Evolutionary conservation across 2,113 vertebrate genomes (phyloP).

Genomic region (Otolemur garnettii): DNA sequence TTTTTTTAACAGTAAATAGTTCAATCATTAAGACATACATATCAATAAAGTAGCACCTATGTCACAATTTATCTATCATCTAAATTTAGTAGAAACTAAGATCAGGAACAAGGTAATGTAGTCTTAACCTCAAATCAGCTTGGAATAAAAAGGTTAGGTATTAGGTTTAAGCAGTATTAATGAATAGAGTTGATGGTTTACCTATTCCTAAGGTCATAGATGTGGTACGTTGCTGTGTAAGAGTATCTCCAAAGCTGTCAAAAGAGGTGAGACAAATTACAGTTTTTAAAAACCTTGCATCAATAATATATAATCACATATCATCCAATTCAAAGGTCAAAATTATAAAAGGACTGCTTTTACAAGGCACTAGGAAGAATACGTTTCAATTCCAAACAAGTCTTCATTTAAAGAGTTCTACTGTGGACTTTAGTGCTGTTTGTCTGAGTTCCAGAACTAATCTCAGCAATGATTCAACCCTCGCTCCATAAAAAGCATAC

Average conservation of each 20-base stretch:
- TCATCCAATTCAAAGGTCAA: slow-evolving; percentile 35
- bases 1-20: slow-evolving; percentile 39
- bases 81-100: slow-evolving; percentile 45
- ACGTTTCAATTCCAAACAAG: slow-evolving; percentile 42
- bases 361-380: background rate
- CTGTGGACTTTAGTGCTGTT: slow-evolving; percentile 37
- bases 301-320: slow-evolving; percentile 12
- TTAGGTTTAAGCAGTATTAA: background rate
- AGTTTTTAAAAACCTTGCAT: slow-evolving; percentile 25
- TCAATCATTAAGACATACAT: background rate
- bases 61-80: background rate
- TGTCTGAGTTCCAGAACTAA: slow-evolving; percentile 59
- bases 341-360: slow-evolving; percentile 59
- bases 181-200: slow-evolving; percentile 86
- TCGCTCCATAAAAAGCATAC: slow-evolving; percentile 64
- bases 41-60: slow-evolving; percentile 3
- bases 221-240: slow-evolving; percentile 94
- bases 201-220: slow-evolving; percentile 91
- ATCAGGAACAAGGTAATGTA: slow-evolving; percentile 69
- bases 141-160: slow-evolving; percentile 11
- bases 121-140: slow-evolving; percentile 22
- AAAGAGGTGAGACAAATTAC: slow-evolving; percentile 69
- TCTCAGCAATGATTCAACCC: slow-evolving; percentile 63
- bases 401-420: slow-evolving; percentile 41
- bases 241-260: slow-evolving; percentile 97